Evolutionary conservation across 2,113 vertebrate genomes (phyloP).

Genomic region (Carollia perspicillata): DNA sequence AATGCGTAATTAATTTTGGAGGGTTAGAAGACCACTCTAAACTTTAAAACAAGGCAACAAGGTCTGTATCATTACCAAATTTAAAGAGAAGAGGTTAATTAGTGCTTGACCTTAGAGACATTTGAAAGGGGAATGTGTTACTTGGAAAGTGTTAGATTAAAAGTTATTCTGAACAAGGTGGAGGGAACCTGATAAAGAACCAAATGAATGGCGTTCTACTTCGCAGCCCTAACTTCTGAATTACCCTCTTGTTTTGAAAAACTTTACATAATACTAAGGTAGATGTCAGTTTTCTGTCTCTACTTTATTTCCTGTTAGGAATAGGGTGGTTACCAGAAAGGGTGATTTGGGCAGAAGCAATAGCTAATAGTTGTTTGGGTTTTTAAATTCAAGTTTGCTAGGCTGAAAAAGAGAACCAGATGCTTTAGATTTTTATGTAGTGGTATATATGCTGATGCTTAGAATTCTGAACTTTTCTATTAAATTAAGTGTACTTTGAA

Average conservation of each 20-base stretch:
- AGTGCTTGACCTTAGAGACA: constrained; percentile 18
- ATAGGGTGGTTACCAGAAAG: background rate
- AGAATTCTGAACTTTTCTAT: background rate
- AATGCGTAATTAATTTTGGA: constrained; percentile 29
- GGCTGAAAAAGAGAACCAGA: background rate
- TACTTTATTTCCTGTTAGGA: background rate
- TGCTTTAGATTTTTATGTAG: background rate
- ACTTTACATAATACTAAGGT: background rate
- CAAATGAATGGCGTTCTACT: background rate
- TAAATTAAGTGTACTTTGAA: background rate
- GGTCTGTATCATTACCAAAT: constrained; percentile 11
- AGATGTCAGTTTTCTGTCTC: background rate
- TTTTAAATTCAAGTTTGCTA: background rate
- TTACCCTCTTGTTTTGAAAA: constrained; percentile 29
- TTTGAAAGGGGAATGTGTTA: constrained; percentile 33
- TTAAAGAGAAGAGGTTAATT: constrained; percentile 56
- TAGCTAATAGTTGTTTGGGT: background rate
- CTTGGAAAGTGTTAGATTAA: constrained; percentile 41
- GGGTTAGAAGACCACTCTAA: background rate
- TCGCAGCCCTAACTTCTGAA: background rate
- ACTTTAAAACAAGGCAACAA: background rate
- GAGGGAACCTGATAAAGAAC: background rate
- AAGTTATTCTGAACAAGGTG: constrained; percentile 37
- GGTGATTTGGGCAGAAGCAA: background rate
- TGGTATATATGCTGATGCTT: background rate